These are phyloP conservation scores for Margaritifera margaritifera DNA, from an alignment of 2,888 invertebrate genomes.

Conservation along the genomic window DNA sequence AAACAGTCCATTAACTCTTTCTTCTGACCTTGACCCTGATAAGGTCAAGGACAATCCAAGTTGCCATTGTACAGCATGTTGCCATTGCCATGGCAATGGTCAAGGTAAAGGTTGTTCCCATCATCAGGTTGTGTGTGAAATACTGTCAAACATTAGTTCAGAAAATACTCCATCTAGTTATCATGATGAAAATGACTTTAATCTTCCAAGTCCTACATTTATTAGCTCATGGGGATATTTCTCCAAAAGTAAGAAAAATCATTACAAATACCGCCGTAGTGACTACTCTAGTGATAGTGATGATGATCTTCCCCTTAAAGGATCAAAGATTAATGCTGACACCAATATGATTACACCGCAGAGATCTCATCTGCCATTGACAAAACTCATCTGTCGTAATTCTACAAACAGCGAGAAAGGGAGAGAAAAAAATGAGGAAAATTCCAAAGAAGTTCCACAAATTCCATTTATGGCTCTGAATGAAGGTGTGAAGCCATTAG, in stretches of 20 bases:
- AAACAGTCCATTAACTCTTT: too few species aligned
- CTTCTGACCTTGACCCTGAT: not conserved
- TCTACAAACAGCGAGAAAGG: constrained; percentile 28
- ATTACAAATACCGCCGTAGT: constrained; percentile 62
- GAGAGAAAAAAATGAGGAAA: constrained; percentile 15
- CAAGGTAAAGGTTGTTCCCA: constrained; percentile 17
- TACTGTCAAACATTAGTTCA: constrained; percentile 22
- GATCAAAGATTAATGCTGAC: constrained; percentile 12
- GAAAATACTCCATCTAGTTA: too few species aligned
- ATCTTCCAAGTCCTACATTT: constrained; percentile 37
- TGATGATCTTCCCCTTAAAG: constrained; percentile 41
- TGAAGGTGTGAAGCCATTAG: constrained; percentile 55
- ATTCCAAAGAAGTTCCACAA: constrained; percentile 1
- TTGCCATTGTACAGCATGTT: constrained; percentile 41
- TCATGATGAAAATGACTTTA: not conserved
- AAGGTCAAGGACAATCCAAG: constrained; percentile 9
- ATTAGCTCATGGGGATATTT: constrained; percentile 63
- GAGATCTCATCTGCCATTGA: constrained; percentile 44
- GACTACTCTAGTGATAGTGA: constrained; percentile 66
- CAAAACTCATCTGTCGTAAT: constrained; percentile 26
- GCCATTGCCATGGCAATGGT: constrained; percentile 30
- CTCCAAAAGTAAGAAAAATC: constrained; percentile 45
- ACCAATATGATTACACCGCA: constrained; percentile 26
- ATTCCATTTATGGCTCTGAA: constrained; percentile 10
- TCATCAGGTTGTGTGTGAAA: constrained; percentile 27